These are phyloP conservation scores for Delichon dasypus DNA, from an alignment of 2,797 vertebrate genomes.

Conservation along the genomic window DNA sequence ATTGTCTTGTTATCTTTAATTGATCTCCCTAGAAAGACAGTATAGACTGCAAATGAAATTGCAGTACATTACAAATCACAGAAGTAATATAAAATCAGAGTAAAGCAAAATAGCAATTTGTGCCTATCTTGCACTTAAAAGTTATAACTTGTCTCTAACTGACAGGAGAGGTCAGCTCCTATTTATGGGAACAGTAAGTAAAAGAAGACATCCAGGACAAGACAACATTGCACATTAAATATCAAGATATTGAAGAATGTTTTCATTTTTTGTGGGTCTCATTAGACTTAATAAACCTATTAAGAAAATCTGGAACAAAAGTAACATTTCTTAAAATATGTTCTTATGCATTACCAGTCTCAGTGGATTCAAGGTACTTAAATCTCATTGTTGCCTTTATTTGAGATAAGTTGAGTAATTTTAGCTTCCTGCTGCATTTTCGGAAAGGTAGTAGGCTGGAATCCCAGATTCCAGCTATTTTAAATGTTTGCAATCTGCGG, in stretches of 20 bases:
- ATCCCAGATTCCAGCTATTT: not conserved
- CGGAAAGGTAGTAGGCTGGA: not conserved
- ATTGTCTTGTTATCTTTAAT: slow-evolving; percentile 73
- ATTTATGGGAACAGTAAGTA: not conserved
- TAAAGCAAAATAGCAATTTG: slow-evolving; percentile 21
- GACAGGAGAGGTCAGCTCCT: not conserved
- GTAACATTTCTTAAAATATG: not conserved
- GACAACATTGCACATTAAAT: not conserved
- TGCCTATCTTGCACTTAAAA: slow-evolving; percentile 8
- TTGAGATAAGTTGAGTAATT: not conserved
- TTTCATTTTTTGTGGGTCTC: not conserved
- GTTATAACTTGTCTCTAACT: not conserved
- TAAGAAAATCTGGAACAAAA: not conserved
- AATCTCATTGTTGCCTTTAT: not conserved
- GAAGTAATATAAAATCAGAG: slow-evolving; percentile 27
- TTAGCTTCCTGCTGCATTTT: not conserved
- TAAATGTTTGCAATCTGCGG: not conserved
- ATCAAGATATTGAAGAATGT: not conserved
- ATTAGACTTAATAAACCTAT: not conserved
- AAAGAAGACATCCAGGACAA: not conserved
- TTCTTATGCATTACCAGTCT: not conserved
- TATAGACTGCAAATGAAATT: slow-evolving; percentile 43
- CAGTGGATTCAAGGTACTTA: not conserved
- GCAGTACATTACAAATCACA: slow-evolving; percentile 40
- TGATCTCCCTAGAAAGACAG: slow-evolving; percentile 65